Percentiles rank a stretch among this genome's conserved stretches.
These are phyloP conservation scores for Cydia splendana DNA, from an alignment of 1,140 invertebrate genomes.

Conservation along the genomic window DNA sequence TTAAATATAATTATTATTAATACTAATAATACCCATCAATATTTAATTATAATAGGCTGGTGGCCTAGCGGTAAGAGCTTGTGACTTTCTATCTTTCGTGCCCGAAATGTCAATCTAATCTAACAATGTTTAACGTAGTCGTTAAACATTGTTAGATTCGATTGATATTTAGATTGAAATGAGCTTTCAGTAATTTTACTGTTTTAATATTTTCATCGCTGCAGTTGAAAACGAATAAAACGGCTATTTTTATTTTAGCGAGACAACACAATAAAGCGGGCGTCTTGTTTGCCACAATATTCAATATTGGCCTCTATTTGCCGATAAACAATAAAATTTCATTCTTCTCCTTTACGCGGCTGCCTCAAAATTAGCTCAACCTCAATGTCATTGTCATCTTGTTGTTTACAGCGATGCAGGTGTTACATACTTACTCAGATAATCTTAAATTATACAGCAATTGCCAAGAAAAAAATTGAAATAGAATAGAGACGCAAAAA, in stretches of 20 bases:
- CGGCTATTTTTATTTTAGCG: not conserved
- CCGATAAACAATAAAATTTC: slow-evolving; percentile 14
- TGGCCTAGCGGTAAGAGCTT: no score
- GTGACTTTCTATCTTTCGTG: no score
- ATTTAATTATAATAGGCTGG: no score
- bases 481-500: not conserved
- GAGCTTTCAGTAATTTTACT: not conserved
- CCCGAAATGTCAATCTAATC: no score
- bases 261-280: slow-evolving; percentile 13
- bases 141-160: not conserved
- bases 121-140: no score
- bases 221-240: not conserved
- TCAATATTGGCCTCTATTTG: slow-evolving; percentile 14
- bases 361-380: not conserved
- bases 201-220: not conserved
- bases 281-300: slow-evolving; percentile 29
- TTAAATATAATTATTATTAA: no score
- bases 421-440: not conserved
- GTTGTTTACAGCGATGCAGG: not conserved
- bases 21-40: no score
- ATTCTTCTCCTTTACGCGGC: not conserved
- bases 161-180: not conserved
- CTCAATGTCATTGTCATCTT: not conserved
- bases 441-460: not conserved
- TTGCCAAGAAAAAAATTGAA: not conserved